Evolutionary conservation across 2,113 vertebrate species (phyloP), one percentile per base, ranked within the genome.

Genomic region (Alexandromys fortis): DNA sequence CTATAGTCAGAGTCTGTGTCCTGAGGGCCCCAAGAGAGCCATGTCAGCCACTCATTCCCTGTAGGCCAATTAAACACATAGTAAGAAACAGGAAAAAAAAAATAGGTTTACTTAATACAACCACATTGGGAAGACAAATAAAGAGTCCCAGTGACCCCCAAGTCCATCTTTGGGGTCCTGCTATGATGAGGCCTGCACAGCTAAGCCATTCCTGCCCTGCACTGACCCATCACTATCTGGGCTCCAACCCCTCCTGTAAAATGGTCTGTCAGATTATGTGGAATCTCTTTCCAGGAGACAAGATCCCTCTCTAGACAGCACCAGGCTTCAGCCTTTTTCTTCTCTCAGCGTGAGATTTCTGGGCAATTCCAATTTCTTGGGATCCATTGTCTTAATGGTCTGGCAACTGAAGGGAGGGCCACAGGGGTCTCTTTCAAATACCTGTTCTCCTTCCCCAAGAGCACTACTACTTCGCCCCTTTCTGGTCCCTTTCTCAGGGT

Each of bases 401-500:
- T 33, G 45, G 13, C 16, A 21, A 17, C 17, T 42, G 21, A 67
- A 45, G 42, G 38, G 38, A 65, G 9, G 28, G 28, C 45, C 61
- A 47, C 2, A 16, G 0, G 24, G 12, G 42, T 22, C 38, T 45
- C 21, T 14, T 26, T 47, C 11, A 17, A 33, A 6, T 67, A 11
- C 4, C 7, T 42, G 38, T 13, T 30, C 7, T 45, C 9, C 61
- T 65, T 30, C 28, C n/a, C 19, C 7, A 8, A 67, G 9, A 17
- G 14, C 42, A 12, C 2, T 16, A 12, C 28, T 19, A 2, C 10
- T 12, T 47, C 63, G 0, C 9, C 30, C 61, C 5, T 1, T 28
- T 13, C n/a, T n/a, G 17, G 21, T 35, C 28, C 17, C 2, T 24
- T 79, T 86, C 88, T 83, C 45, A 33, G 85, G 33, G 58, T 17